A percentile compares a stretch with the other conserved stretches of the same genome.
phyloP scores from a whole-genome alignment of 2,888 invertebrate species.

The Frankliniella fusca region DNA sequence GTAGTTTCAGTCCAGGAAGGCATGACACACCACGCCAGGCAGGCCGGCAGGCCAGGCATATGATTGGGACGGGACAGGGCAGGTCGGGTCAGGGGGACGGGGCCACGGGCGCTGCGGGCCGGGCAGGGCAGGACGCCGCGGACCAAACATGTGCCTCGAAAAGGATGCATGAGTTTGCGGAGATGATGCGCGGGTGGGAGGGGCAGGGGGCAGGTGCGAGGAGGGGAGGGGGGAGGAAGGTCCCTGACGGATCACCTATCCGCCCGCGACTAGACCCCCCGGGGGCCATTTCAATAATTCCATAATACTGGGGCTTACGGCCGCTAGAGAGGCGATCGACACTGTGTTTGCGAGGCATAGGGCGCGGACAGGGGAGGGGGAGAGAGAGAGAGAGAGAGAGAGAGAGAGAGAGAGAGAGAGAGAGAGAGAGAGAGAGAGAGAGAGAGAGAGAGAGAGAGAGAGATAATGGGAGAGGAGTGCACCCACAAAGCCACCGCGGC shows the following conservation, averaged over 20 bases:
- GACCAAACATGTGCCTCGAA: not conserved
- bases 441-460: not conserved
- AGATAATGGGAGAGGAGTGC: not conserved
- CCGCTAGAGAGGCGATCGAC: not conserved
- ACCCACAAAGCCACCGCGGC: not conserved
- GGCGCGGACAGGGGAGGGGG: not conserved
- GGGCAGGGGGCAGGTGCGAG: too few relatives aligned
- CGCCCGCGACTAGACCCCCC: not conserved
- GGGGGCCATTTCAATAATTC: not conserved
- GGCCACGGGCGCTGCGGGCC: not conserved
- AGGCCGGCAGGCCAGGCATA: too few relatives aligned
- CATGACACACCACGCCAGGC: too few relatives aligned
- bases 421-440: not conserved
- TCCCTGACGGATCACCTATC: not conserved
- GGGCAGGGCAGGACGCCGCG: not conserved
- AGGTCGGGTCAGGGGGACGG: not conserved
- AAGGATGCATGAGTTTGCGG: constrained; percentile 2
- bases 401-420: not conserved
- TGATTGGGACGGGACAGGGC: too few relatives aligned
- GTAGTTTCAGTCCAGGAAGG: too few relatives aligned
- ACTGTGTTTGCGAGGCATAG: not conserved
- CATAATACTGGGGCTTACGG: not conserved
- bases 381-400: not conserved
- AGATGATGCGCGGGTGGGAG: not conserved
- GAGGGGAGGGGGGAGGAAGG: not conserved